Base-by-base conservation (phyloP, 2,797 vertebrate genomes). In the Coccyzus lansbergi region DNA sequence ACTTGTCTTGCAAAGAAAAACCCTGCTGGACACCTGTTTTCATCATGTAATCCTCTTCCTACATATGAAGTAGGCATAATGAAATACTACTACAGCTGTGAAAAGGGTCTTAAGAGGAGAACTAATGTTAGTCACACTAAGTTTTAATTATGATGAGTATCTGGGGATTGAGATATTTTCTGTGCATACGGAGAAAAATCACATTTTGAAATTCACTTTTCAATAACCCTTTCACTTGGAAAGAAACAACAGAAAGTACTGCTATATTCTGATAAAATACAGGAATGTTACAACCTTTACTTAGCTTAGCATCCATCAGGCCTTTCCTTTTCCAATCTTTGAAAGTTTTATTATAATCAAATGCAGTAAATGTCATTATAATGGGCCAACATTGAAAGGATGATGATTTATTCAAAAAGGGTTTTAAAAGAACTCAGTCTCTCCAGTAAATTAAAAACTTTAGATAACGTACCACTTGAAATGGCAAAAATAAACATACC, bases 311-410 rank as follows among this genome's bases (percentile, higher is more conserved):
- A 97, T 94, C 51, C 84, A 92, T 95, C 88, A 96, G 52, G 69
- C 52, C 86, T 95, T 93, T 83, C 59, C 94, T 81, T 83, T 70
- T 72, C 52, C 13, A 64, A 26, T 71, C 83, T 94, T 94, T 75
- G 70, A 90, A 91, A 94, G 82, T 92, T 98, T 96, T 97, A 96
- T 92, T 94, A 67, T 95, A 82, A 88, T 84, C 82, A 94, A 95
- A 94, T 83, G 65, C 62, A 95, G 90, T 94, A 96, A 95, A 96
- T 81, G 79, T 94, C 92, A 68, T 64, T 95, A 80, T 80, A 94
- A 93, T 90, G 96, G 93, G 51, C 77, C 88, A 90, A 75, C 22
- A 83, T 95, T 93, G 94, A 96, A 96, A 95, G 94, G 79, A 84
- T 28, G 29, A 94, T 92, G 86, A 81, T 88, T 90, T 94, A 85